phyloP scores from a whole-genome alignment of 1,140 invertebrate species.

The Lasioglossum albipes region DNA sequence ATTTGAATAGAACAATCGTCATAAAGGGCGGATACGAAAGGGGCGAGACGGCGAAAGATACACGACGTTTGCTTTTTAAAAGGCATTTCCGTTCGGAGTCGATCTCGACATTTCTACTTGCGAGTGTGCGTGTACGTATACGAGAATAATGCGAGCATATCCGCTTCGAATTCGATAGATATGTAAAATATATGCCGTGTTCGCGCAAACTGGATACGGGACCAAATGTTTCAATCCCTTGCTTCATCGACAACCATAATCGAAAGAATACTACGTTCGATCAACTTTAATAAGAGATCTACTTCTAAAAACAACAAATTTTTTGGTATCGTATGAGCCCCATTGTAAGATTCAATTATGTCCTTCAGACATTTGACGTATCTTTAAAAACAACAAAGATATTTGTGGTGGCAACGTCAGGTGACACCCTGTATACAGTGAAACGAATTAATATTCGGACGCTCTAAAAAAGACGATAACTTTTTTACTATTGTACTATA shows the following conservation, averaged over 20 bases:
- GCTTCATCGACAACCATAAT: not conserved
- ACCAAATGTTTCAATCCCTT: constrained; percentile 47
- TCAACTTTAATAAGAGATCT: too few relatives aligned
- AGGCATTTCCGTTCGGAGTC: constrained; percentile 3
- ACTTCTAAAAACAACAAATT: too few relatives aligned
- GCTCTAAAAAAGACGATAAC: too few relatives aligned
- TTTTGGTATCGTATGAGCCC: too few relatives aligned
- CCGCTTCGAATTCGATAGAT: constrained; percentile 61
- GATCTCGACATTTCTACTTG: constrained; percentile 23
- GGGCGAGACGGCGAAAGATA: not conserved
- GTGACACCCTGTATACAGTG: too few relatives aligned
- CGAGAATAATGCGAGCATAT: constrained; percentile 57
- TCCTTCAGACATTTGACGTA: too few relatives aligned
- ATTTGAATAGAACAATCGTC: constrained; percentile 16
- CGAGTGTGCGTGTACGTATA: not conserved
- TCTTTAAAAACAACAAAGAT: too few relatives aligned
- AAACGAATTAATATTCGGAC: too few relatives aligned
- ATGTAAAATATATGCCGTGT: constrained; percentile 53
- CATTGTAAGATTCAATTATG: too few relatives aligned
- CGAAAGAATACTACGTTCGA: too few relatives aligned
- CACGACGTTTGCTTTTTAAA: constrained; percentile 26
- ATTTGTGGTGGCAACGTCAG: too few relatives aligned
- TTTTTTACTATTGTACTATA: too few relatives aligned
- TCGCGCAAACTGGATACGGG: constrained; percentile 46
- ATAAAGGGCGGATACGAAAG: not conserved